These are phyloP conservation scores for Astyanax mexicanus DNA, from an alignment of 2,797 vertebrate genomes.

Conservation along the genomic window DNA sequence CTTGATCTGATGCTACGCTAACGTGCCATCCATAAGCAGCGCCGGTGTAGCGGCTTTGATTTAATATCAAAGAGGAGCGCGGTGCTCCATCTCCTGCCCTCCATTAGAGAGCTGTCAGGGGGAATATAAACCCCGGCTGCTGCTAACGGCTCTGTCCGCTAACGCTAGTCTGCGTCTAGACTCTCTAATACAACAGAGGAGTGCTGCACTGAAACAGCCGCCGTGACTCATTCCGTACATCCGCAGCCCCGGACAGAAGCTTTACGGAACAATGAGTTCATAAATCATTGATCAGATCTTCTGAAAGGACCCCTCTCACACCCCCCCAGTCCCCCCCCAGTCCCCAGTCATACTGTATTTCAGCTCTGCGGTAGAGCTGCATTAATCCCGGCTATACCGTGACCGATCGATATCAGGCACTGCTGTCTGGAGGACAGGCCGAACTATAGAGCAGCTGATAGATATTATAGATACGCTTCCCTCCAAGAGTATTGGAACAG, in stretches of 20 bases:
- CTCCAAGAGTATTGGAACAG: too few species aligned
- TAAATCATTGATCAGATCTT: background rate
- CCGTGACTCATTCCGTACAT: background rate
- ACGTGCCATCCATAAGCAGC: background rate
- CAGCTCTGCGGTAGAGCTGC: background rate
- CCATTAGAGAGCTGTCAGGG: background rate
- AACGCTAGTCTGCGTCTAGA: background rate
- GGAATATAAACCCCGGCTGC: background rate
- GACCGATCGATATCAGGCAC: too few species aligned
- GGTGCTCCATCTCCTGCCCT: background rate
- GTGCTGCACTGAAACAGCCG: too few species aligned
- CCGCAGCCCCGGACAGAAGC: background rate
- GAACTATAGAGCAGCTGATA: too few species aligned
- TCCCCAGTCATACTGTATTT: background rate
- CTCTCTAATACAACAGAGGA: background rate
- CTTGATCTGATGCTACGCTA: background rate
- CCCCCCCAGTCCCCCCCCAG: background rate
- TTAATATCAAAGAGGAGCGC: background rate
- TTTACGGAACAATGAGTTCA: background rate
- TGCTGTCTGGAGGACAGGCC: too few species aligned
- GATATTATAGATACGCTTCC: too few species aligned
- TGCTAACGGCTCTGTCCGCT: background rate
- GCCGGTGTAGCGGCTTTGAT: background rate
- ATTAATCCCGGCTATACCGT: background rate
- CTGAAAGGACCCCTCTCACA: background rate